phyloP scores from a whole-genome alignment of 2,888 invertebrate species.

The Saturnia japonica region DNA sequence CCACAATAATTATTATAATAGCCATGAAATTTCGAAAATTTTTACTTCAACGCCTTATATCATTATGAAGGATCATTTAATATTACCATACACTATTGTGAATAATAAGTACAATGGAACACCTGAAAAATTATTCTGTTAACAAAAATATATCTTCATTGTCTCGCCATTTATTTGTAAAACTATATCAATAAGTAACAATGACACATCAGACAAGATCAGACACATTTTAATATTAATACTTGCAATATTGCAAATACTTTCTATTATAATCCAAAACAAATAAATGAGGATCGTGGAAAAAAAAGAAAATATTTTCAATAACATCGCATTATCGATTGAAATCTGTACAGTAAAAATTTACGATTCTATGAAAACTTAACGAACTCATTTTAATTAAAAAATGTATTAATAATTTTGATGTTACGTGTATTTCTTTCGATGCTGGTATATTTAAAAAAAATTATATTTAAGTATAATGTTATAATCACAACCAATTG shows the following conservation, averaged over 20 bases:
- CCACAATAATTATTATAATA: no score
- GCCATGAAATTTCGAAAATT: background rate
- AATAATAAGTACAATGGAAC: conserved; percentile 4
- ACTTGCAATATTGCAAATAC: background rate
- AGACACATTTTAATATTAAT: background rate
- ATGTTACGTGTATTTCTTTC: background rate
- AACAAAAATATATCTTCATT: background rate
- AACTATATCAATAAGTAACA: background rate
- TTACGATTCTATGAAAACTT: background rate
- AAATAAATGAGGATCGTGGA: background rate
- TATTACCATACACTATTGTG: background rate
- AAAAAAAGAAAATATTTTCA: background rate
- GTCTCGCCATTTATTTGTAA: background rate
- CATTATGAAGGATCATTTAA: background rate
- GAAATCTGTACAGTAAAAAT: background rate
- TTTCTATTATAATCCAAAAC: no score
- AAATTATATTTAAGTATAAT: background rate
- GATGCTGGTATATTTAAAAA: background rate
- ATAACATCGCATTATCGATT: background rate
- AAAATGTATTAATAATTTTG: background rate
- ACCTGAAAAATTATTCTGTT: conserved; percentile 12
- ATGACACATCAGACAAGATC: background rate
- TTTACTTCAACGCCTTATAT: background rate
- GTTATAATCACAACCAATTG: background rate
- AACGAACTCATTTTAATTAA: background rate